phyloP scores from a whole-genome alignment of 2,797 vertebrate species.

The Telmatherina bonti region DNA sequence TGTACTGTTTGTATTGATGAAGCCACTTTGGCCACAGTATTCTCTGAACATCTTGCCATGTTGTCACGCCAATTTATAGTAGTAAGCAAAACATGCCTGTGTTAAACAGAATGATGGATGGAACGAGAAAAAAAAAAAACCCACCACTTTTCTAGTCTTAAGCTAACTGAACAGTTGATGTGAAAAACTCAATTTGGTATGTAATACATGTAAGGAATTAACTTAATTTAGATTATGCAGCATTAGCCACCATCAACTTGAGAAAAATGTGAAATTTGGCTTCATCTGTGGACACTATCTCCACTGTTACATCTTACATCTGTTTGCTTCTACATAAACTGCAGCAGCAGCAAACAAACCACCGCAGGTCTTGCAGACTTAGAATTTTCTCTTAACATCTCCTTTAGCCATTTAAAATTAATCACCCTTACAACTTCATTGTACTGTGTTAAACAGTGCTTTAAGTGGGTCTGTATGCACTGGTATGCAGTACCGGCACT shows the following conservation, averaged over 20 bases:
- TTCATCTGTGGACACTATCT: neutral
- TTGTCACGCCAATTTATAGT: neutral
- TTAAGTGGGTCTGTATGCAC: no score
- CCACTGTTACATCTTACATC: neutral
- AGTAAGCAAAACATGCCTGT: no score
- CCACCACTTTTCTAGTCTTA: neutral
- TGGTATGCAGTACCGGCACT: no score
- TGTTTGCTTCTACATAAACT: neutral
- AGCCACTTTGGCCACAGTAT: neutral
- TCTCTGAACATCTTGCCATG: neutral
- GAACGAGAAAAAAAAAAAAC: no score
- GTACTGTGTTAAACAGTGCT: neutral
- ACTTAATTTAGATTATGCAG: neutral
- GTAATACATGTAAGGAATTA: neutral
- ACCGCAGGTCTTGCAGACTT: neutral
- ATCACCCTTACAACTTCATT: neutral
- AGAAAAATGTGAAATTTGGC: neutral
- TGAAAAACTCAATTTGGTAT: neutral
- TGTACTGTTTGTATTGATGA: neutral
- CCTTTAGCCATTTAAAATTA: neutral
- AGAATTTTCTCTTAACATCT: neutral
- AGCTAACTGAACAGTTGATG: neutral
- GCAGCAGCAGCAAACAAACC: neutral
- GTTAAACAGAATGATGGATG: no score
- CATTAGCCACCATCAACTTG: no score